Base-by-base conservation (phyloP, 2,113 vertebrate species). In the Copsychus sechellarum region DNA sequence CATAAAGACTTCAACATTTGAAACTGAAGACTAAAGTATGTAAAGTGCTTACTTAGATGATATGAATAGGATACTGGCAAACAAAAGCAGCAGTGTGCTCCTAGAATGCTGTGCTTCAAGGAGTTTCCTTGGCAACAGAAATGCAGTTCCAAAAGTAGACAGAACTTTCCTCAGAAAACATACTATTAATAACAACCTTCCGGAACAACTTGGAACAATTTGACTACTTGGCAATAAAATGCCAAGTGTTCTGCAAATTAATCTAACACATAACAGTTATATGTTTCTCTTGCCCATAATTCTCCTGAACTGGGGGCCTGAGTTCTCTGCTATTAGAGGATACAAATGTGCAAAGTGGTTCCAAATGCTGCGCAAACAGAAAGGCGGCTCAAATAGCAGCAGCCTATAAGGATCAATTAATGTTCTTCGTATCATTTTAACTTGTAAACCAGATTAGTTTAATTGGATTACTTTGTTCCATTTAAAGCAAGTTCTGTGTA, bases 161-260 rank as follows among this genome's bases (percentile, higher is more conserved):
- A 98, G 98, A 98, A 98, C 97, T 98, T 98, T 98, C 98, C 97
- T 98, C 97, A 98, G 98, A 98, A 98, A 98, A 98, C 97, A 97
- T 98, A 98, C 98, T 98, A 98, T 98, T 98, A 98, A 98, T 98
- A 98, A 98, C 98, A 98, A 97, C 98, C 98, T 98, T 98, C 98
- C 98, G 98, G 98, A 98, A 98, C 98, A 98, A 98, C 98, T 98
- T 98, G 98, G 98, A 98, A 98, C 98, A 98, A 98, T 99, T 98
- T 98, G 98, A 98, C 97, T 96, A 97, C 98, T 99, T 99, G 98
- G 98, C 98, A 98, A 97, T 96, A 97, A 91, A 96, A 98, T 93
- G 97, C 98, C 98, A 98, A 98, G 98, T 98, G 98, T 98, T 99
- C 98, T 98, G 97, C 97, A 98, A 98, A 98, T 98, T 98, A 98